Evolutionary conservation across 2,888 invertebrate genomes (phyloP).

Genomic region (Crepidodera aurea): DNA sequence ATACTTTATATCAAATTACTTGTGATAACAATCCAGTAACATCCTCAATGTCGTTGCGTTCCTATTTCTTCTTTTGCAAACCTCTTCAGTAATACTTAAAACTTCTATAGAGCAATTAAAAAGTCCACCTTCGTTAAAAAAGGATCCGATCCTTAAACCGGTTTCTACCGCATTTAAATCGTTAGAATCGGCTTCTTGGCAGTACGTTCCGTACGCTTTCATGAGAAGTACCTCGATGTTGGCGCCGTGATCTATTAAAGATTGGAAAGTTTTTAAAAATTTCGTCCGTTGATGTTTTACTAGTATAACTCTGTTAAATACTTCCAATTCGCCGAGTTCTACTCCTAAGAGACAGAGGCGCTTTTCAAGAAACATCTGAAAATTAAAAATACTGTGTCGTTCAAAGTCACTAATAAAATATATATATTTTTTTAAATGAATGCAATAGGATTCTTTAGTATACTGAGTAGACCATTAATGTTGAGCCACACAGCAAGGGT

Average conservation of each 20-base stretch:
- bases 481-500: no score
- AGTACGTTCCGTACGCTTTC: conserved; percentile 45
- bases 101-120: conserved; percentile 79
- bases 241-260: conserved; percentile 59
- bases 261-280: conserved; percentile 78
- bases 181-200: conserved; percentile 20
- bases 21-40: conserved; percentile 85
- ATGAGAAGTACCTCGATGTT: conserved; percentile 57
- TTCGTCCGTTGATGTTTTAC: conserved; percentile 73
- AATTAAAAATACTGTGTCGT: no score
- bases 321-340: conserved; percentile 75
- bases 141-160: conserved; percentile 68
- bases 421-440: no score
- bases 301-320: conserved; percentile 74
- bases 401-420: background rate
- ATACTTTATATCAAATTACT: no score
- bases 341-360: conserved; percentile 72
- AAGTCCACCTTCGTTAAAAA: conserved; percentile 91
- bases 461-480: no score
- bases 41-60: conserved; percentile 67
- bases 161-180: conserved; percentile 49
- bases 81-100: conserved; percentile 71
- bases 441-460: no score
- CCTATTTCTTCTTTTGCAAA: conserved; percentile 56
- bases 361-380: conserved; percentile 77